Evolutionary conservation across 2,888 invertebrate genomes (phyloP).

Genomic region (Heliconius hortense): DNA sequence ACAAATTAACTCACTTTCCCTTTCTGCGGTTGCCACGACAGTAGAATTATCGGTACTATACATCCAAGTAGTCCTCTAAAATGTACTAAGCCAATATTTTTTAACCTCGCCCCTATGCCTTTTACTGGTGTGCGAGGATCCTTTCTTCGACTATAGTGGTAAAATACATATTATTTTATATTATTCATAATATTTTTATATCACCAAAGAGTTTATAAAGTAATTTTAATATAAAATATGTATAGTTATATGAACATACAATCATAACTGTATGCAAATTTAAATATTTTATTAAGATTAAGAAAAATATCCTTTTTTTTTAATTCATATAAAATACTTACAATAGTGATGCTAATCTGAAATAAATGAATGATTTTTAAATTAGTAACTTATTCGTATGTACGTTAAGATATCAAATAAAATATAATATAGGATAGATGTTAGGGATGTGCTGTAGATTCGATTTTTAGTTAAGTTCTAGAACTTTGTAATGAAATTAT

Average conservation of each 20-base stretch:
- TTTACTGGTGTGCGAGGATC: constrained; percentile 48
- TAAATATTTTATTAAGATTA: no score
- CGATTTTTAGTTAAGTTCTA: neutral
- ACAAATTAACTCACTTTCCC: constrained; percentile 47
- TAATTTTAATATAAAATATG: no score
- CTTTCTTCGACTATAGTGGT: constrained; percentile 26
- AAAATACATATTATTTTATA: neutral
- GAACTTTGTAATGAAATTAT: neutral
- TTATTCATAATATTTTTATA: neutral
- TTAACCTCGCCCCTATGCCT: constrained; percentile 44
- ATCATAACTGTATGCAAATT: no score
- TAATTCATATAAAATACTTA: constrained; percentile 27
- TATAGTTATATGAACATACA: no score
- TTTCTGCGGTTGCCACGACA: constrained; percentile 48
- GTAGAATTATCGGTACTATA: constrained; percentile 46
- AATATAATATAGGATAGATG: neutral
- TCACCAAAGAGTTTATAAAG: neutral
- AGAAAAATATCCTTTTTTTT: no score
- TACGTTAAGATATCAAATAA: neutral
- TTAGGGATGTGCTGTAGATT: neutral
- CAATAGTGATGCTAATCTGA: constrained; percentile 28
- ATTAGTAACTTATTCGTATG: neutral
- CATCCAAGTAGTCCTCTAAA: constrained; percentile 56
- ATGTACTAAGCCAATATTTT: constrained; percentile 48
- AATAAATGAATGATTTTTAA: neutral